phyloP scores from a whole-genome alignment of 2,797 vertebrate species.

The Phyllotis vaccarum region DNA sequence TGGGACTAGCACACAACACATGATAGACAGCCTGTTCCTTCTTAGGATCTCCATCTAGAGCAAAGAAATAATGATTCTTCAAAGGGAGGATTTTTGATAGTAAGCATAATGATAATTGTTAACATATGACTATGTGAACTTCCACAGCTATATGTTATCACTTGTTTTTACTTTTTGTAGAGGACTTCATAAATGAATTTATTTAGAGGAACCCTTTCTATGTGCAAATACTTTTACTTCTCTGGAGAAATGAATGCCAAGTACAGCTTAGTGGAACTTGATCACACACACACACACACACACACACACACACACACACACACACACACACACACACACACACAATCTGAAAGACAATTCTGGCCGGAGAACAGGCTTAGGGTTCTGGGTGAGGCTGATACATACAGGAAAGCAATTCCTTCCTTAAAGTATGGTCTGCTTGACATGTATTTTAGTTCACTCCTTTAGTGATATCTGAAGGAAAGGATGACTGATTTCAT shows the following conservation, averaged over 20 bases:
- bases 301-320: neutral
- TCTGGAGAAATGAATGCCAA: constrained; percentile 42
- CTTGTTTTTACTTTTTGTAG: neutral
- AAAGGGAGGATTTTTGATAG: neutral
- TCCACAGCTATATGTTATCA: neutral
- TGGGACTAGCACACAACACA: no score
- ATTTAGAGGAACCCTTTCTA: constrained; percentile 17
- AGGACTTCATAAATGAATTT: neutral
- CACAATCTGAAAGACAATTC: neutral
- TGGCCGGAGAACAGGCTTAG: neutral
- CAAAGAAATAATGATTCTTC: neutral
- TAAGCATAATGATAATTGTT: neutral
- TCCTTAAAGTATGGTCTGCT: neutral
- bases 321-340: neutral
- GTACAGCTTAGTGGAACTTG: neutral
- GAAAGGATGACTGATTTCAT: neutral
- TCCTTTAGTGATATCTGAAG: neutral
- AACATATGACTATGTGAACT: neutral
- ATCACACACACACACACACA: neutral
- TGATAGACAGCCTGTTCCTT: neutral
- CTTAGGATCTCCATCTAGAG: neutral
- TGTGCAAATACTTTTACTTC: constrained; percentile 1
- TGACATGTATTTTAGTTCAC: neutral
- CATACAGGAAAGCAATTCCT: neutral
- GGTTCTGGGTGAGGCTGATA: neutral